These are phyloP conservation scores for Philopotamus ludificatus DNA, from an alignment of 1,140 invertebrate genomes.

Conservation along the genomic window DNA sequence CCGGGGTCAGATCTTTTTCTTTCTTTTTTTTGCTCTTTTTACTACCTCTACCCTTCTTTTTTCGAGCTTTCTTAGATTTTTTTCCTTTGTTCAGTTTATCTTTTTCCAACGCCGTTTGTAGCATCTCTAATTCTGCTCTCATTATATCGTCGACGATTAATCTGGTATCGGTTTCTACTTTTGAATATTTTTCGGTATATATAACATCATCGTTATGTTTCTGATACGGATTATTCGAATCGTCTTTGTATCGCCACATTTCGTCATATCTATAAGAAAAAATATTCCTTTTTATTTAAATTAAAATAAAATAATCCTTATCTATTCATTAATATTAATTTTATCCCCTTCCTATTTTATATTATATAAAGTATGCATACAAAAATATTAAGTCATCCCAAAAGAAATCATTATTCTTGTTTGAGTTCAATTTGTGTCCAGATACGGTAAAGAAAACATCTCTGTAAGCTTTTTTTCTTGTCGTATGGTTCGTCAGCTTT, in stretches of 20 bases:
- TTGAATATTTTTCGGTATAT: constrained; percentile 74
- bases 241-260: constrained; percentile 79
- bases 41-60: constrained; percentile 76
- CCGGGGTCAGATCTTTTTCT: constrained; percentile 93
- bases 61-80: constrained; percentile 74
- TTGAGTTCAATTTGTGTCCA: no score
- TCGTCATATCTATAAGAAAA: constrained; percentile 61
- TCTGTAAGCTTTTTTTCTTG: no score
- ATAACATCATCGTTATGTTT: constrained; percentile 79
- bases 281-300: no score
- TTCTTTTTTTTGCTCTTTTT: constrained; percentile 91
- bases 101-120: constrained; percentile 77
- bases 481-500: no score
- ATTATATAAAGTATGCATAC: not conserved
- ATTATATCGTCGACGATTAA: constrained; percentile 82
- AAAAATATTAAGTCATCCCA: no score
- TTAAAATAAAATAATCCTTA: no score
- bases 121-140: constrained; percentile 75
- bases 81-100: constrained; percentile 74
- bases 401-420: no score
- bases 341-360: not conserved
- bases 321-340: no score
- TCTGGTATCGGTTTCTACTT: constrained; percentile 83
- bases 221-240: constrained; percentile 61
- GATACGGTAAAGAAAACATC: no score